These are phyloP conservation scores for Yponomeuta sedellus DNA, from an alignment of 2,888 invertebrate genomes.

Conservation along the genomic window DNA sequence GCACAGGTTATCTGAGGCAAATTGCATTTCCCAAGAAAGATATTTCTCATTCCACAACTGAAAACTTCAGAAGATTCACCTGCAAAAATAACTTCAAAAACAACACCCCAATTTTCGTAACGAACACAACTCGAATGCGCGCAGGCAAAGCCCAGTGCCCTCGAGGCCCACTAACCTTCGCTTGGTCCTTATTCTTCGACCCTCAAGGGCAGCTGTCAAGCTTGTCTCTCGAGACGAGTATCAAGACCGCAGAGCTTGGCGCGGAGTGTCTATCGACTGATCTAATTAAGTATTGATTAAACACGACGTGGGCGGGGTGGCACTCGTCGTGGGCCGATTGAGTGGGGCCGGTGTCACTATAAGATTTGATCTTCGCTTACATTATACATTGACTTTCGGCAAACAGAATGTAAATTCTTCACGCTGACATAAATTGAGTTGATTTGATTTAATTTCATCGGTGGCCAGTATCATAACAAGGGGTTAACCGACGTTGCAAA, in stretches of 20 bases:
- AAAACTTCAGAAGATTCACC: too few relatives aligned
- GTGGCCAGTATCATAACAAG: neutral
- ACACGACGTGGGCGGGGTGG: conserved; percentile 32
- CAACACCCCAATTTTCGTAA: neutral
- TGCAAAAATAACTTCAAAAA: too few relatives aligned
- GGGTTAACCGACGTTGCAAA: too few relatives aligned
- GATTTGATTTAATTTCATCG: too few relatives aligned
- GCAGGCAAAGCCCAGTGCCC: neutral
- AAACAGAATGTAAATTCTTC: too few relatives aligned
- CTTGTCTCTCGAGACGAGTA: neutral
- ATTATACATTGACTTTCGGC: too few relatives aligned
- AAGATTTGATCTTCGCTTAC: too few relatives aligned
- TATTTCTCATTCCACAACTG: too few relatives aligned
- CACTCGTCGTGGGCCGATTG: conserved; percentile 7
- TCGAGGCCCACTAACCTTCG: neutral
- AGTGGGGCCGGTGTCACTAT: conserved; percentile 18
- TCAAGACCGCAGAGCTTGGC: neutral
- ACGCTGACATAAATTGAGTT: too few relatives aligned
- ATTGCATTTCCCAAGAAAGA: too few relatives aligned
- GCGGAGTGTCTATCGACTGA: conserved; percentile 26
- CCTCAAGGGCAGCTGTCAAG: neutral
- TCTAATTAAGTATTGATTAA: conserved; percentile 40
- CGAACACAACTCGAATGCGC: neutral
- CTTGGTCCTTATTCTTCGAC: neutral
- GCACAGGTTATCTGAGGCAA: too few relatives aligned